phyloP scores from a whole-genome alignment of 2,113 vertebrate species.

The Mus pahari region DNA sequence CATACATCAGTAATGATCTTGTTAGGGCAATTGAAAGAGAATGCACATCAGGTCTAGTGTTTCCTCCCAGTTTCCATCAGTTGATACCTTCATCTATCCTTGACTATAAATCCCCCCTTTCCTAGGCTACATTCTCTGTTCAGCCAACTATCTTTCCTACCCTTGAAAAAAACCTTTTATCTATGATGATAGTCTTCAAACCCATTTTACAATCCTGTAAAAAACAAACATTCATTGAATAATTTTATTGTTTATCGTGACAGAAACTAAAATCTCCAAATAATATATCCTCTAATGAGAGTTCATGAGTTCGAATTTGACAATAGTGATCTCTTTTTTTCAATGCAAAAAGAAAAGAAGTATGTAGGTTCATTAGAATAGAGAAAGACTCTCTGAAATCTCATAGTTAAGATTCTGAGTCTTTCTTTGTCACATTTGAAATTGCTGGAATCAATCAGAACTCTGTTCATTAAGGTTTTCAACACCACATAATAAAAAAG shows the following conservation, averaged over 20 bases:
- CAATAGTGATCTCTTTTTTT: not conserved
- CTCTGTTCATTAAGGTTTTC: not conserved
- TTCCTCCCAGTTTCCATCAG: not conserved
- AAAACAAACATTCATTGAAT: not conserved
- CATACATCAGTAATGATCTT: not conserved
- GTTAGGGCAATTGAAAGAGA: not conserved
- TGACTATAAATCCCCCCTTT: not conserved
- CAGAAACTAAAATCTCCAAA: not conserved
- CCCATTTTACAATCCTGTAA: not conserved
- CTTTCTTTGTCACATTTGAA: not conserved
- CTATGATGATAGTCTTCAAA: not conserved
- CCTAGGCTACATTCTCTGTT: not conserved
- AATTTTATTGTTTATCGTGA: not conserved
- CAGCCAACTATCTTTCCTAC: not conserved
- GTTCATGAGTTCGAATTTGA: not conserved
- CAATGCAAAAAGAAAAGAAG: not conserved
- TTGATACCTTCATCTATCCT: too few species aligned
- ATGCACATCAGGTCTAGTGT: not conserved
- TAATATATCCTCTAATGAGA: not conserved
- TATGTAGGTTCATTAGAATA: not conserved
- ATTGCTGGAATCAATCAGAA: not conserved
- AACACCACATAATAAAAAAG: not conserved
- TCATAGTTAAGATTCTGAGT: not conserved
- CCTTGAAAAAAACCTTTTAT: not conserved
- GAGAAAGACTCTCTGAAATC: not conserved